Evolutionary conservation across 2,797 vertebrate species (phyloP), one percentile per base, ranked within the genome.

Genomic region (Macroramphosus scolopax): DNA sequence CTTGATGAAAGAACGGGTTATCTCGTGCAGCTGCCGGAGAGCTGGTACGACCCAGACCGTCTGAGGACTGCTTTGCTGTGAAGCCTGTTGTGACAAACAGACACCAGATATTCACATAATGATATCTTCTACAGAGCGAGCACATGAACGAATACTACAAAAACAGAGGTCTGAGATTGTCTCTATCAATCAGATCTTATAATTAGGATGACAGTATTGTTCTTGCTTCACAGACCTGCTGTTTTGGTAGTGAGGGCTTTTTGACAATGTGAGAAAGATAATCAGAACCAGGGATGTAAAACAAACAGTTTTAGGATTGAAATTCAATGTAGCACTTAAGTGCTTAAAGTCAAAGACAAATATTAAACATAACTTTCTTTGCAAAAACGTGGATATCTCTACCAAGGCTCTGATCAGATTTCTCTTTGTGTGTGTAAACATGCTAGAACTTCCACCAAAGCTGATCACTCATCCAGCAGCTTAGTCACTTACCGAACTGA

Each of bases 41-140:
- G 96, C 96, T 60, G 97, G 97, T 34, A 99, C 97, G 38, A 98
- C 97, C 96, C 96, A 98, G n/a, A 98, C 94, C 7, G 95, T 85
- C 14, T 97, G 96, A 30, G 96, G 94, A 83, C 92, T 95, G 79
- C 89, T 95, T 83, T 94, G 94, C 68, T 98, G 96, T 55, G 95
- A 96, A 0, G 94, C 95, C 96, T 99, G 72, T 41, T 22, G 25
- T 67, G 6, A 66, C 8, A 29, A 12, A 41, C 26, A 57, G 32
- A 51, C 20, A 33, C 7, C 5, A 6, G 4, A 34, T 39, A 55
- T 59, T 35, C 6, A 6, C 5, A 36, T 44, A 55, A 65, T 35
- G 15, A 72, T 12, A 15, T 18, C 18, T 12, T 17, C 25, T 30
- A 14, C n/a, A 38, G 17, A 63, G 20, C 6, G 6, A 43, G 31